Evolutionary conservation across 2,888 invertebrate species (phyloP).

Genomic region (Agrypnus murinus): DNA sequence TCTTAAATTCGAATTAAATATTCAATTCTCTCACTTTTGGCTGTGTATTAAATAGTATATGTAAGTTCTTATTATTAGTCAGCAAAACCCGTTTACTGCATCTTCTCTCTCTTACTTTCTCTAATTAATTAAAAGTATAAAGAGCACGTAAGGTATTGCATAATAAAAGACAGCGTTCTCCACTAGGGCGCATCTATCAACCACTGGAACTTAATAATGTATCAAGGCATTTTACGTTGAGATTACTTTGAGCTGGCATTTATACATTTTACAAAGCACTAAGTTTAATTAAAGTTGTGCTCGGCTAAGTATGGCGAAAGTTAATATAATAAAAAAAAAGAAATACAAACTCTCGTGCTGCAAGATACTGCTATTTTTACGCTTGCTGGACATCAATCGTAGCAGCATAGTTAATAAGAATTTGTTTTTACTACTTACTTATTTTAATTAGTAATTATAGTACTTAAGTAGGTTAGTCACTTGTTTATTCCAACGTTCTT

Average conservation of each 20-base stretch:
- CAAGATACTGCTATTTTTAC: slow-evolving; percentile 48
- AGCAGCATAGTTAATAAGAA: too few species aligned
- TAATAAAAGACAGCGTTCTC: slow-evolving; percentile 1
- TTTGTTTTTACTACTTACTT: too few species aligned
- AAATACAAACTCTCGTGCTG: slow-evolving; percentile 47
- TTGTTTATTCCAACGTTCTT: too few species aligned
- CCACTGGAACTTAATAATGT: background rate
- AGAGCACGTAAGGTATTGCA: slow-evolving; percentile 9
- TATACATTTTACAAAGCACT: background rate
- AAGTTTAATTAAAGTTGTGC: slow-evolving; percentile 41
- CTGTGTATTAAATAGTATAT: too few species aligned
- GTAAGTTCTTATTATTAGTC: too few species aligned
- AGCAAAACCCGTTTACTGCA: background rate
- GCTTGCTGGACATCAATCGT: slow-evolving; percentile 38
- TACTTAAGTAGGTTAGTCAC: too few species aligned
- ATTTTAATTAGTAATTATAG: too few species aligned
- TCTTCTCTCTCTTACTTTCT: background rate
- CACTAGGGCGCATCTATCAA: slow-evolving; percentile 5
- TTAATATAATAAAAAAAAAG: slow-evolving; percentile 42
- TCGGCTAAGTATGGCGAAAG: slow-evolving; percentile 47
- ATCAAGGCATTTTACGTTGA: slow-evolving; percentile 1
- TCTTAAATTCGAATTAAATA: too few species aligned
- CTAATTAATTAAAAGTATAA: slow-evolving; percentile 10
- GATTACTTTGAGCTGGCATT: slow-evolving; percentile 20
- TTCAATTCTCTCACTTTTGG: too few species aligned